Evolutionary conservation across 2,113 vertebrate species (phyloP).

Genomic region (Nothocercus julius): DNA sequence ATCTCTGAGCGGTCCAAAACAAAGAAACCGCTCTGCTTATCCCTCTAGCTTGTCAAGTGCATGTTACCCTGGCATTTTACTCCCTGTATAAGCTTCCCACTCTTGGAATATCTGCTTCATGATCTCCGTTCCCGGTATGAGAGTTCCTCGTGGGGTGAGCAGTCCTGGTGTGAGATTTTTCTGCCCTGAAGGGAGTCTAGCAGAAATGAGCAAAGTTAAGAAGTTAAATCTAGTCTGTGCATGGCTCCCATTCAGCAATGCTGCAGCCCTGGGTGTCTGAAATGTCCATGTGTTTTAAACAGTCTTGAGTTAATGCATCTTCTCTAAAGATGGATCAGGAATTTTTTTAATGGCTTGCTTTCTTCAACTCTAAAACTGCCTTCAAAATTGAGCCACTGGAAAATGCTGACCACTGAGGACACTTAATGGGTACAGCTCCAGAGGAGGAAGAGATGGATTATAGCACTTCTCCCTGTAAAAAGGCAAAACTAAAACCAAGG

Average conservation of each 20-base stretch:
- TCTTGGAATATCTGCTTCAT: background rate
- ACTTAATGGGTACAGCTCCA: background rate
- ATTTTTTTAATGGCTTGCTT: background rate
- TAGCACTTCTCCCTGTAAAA: background rate
- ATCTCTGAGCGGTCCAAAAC: background rate
- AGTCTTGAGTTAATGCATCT: background rate
- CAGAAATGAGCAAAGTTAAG: background rate
- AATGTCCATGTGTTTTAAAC: background rate
- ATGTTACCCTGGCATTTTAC: background rate
- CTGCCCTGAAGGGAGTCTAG: background rate
- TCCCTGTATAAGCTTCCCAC: background rate
- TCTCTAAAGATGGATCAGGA: background rate
- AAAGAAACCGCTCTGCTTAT: background rate
- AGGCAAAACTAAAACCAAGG: background rate
- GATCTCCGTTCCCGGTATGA: background rate
- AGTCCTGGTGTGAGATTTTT: background rate
- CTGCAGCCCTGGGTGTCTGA: background rate
- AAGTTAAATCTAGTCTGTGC: background rate
- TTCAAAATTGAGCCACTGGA: slow-evolving; percentile 2
- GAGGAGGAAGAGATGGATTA: background rate
- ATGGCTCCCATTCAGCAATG: background rate
- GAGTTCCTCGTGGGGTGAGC: background rate
- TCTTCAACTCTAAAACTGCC: background rate
- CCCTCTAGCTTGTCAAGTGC: background rate
- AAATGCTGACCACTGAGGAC: background rate